Conservation (phyloP, 2,113 vertebrate species). For the Scophthalmus maximus region DNA sequence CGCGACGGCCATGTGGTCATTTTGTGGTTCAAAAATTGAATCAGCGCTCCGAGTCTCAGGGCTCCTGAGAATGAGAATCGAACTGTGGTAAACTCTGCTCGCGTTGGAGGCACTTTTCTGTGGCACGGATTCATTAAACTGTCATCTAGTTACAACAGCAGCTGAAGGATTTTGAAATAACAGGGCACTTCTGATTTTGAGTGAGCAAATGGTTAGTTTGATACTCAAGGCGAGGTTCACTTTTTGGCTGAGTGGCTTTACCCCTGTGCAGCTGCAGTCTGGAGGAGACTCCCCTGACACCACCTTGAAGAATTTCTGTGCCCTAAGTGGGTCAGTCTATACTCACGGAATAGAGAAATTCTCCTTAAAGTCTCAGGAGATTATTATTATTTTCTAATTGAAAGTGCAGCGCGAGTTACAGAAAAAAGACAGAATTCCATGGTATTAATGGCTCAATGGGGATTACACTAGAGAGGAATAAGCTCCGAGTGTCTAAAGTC, state of each 20-base stretch:
- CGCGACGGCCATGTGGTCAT: constrained; percentile 32
- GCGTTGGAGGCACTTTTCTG: no score
- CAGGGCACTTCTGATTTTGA: no score
- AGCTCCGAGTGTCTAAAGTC: neutral
- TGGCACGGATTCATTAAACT: neutral
- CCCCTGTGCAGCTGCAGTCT: constrained; percentile 33
- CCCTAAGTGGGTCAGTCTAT: constrained; percentile 51
- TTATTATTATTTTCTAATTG: constrained; percentile 36
- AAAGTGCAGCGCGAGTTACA: constrained; percentile 23
- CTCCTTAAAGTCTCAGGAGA: constrained; percentile 29
- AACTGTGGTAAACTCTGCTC: neutral
- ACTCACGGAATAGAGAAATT: constrained; percentile 30
- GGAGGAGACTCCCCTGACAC: constrained; percentile 16
- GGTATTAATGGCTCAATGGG: constrained; percentile 28
- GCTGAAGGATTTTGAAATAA: neutral
- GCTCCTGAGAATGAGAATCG: constrained; percentile 6
- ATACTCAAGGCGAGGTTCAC: constrained; percentile 12
- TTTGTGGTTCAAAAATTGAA: constrained; percentile 38
- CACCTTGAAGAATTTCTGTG: constrained; percentile 39
- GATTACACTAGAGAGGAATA: constrained; percentile 24
- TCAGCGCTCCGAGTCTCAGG: constrained; percentile 30
- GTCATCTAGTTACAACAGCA: neutral
- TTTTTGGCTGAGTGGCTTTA: constrained; percentile 33
- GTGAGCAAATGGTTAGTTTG: constrained; percentile 14
- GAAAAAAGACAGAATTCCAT: constrained; percentile 23